Conservation (phyloP, 2,113 vertebrate species). For the Sphyrna mokarran region DNA sequence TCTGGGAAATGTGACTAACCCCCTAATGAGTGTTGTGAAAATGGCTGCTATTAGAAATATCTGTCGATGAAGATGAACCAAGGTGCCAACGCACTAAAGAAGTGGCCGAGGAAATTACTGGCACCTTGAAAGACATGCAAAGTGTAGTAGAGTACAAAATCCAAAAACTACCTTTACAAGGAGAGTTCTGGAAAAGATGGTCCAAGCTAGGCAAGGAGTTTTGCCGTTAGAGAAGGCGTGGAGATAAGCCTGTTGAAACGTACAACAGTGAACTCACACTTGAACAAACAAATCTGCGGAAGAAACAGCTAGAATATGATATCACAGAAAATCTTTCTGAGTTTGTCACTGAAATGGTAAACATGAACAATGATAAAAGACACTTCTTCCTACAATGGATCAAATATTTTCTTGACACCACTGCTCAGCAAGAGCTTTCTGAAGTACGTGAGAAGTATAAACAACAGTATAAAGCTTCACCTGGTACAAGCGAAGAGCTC, state of each 20-base stretch:
- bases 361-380: neutral
- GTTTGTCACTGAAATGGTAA: neutral
- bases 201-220: conserved; percentile 44
- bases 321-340: neutral
- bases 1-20: conserved; percentile 44
- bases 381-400: conserved; percentile 34
- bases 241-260: neutral
- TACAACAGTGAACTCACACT: conserved; percentile 20
- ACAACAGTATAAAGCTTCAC: neutral
- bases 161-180: conserved; percentile 41
- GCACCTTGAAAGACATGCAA: conserved; percentile 40
- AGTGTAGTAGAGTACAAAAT: conserved; percentile 41
- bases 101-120: conserved; percentile 44
- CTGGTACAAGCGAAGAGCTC: neutral
- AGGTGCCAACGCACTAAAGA: conserved; percentile 42
- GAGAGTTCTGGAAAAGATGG: conserved; percentile 44
- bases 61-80: conserved; percentile 47
- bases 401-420: conserved; percentile 6
- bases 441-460: neutral
- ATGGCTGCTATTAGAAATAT: conserved; percentile 43
- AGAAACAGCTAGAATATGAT: neutral
- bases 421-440: neutral
- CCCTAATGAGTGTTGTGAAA: conserved; percentile 47
- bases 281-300: neutral
- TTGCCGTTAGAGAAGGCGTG: neutral